Conservation (phyloP, 2,113 vertebrate genomes). For the Nothoprocta pentlandii region DNA sequence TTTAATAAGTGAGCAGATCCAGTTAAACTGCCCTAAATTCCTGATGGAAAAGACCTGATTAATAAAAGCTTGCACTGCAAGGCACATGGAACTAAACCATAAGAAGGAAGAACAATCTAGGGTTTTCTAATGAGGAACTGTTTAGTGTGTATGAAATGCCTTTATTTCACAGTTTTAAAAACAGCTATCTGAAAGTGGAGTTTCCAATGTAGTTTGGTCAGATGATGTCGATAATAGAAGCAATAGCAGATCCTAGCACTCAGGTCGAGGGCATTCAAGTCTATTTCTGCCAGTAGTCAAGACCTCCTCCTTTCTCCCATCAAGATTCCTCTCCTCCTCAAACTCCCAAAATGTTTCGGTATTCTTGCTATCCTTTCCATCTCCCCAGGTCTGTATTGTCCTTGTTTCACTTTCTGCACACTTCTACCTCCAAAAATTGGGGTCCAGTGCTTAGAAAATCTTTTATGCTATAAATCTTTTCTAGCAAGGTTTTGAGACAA, state of each 20-base stretch:
- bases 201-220: background rate
- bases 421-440: background rate
- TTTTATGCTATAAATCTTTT: background rate
- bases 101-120: background rate
- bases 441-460: background rate
- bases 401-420: background rate
- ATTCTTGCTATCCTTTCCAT: background rate
- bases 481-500: background rate
- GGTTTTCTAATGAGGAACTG: background rate
- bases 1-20: background rate
- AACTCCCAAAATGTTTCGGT: background rate
- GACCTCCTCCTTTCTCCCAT: background rate
- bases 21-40: background rate
- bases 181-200: background rate
- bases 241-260: background rate
- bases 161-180: background rate
- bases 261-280: background rate
- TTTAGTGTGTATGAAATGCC: background rate
- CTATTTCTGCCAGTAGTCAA: background rate
- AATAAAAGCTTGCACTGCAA: background rate
- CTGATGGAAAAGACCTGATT: background rate
- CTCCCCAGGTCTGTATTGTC: background rate
- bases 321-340: background rate
- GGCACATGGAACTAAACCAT: rapidly evolving
- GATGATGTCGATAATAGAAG: background rate